These are phyloP conservation scores for Teleogryllus oceanicus DNA, from an alignment of 2,888 invertebrate genomes.

Conservation along the genomic window DNA sequence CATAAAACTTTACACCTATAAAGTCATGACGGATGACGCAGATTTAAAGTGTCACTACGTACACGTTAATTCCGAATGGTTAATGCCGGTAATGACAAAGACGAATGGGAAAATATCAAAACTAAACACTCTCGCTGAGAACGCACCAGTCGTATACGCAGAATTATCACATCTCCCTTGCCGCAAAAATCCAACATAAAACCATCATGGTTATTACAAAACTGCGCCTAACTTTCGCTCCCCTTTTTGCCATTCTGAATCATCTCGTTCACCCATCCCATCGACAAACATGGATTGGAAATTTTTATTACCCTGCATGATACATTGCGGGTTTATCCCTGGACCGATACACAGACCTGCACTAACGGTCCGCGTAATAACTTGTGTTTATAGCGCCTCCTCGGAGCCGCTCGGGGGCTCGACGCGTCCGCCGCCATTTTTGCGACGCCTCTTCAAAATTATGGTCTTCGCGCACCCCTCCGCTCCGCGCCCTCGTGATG, in stretches of 20 bases:
- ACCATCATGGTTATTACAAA: conserved; percentile 18
- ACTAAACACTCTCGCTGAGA: neutral
- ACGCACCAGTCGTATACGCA: neutral
- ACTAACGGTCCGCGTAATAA: neutral
- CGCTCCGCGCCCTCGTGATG: neutral
- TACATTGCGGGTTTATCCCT: neutral
- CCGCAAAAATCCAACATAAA: conserved; percentile 18
- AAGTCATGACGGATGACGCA: conserved; percentile 1
- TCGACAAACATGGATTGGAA: neutral
- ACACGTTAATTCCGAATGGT: neutral
- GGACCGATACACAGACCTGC: neutral
- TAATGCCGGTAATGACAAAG: conserved; percentile 9
- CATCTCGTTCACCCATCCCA: conserved; percentile 3
- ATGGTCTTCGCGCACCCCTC: neutral
- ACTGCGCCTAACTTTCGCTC: conserved; percentile 9
- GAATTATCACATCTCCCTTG: conserved; percentile 11
- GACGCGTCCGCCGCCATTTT: neutral
- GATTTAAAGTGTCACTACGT: conserved; percentile 8
- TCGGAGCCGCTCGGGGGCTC: neutral
- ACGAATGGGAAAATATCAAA: conserved; percentile 7
- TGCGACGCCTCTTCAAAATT: neutral
- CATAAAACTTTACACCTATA: conserved; percentile 9
- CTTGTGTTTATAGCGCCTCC: conserved; percentile 18
- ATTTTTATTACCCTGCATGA: neutral
- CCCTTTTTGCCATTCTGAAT: conserved; percentile 5